Conservation (phyloP, 2,797 vertebrate species). For the Rhynchotus rufescens region DNA sequence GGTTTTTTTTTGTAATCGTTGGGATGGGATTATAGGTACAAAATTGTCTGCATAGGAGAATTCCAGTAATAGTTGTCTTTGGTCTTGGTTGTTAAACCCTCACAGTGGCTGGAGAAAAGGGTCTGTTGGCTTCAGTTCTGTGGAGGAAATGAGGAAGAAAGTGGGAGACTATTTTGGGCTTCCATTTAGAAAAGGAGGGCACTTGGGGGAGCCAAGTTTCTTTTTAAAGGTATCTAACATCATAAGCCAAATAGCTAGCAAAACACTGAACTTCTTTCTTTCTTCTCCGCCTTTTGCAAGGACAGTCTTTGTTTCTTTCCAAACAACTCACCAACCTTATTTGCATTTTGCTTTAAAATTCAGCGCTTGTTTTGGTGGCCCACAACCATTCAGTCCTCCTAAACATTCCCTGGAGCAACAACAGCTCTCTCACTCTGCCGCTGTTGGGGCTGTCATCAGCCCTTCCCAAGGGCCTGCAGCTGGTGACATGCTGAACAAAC, state of each 20-base stretch:
- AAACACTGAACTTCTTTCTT: background rate
- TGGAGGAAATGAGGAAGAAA: conserved; percentile 10
- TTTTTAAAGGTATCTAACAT: conserved; percentile 34
- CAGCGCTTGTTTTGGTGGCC: background rate
- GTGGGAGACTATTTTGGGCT: background rate
- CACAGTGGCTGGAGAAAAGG: background rate
- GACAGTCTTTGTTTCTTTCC: conserved; percentile 7
- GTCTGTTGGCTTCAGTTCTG: background rate
- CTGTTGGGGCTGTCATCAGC: background rate
- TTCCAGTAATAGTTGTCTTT: background rate
- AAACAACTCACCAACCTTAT: background rate
- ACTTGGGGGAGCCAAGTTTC: background rate
- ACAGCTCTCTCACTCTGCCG: background rate
- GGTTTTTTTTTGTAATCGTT: background rate
- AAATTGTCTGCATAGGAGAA: background rate
- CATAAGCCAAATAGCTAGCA: background rate
- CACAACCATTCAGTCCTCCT: background rate
- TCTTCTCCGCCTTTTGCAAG: background rate
- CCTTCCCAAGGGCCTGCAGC: background rate
- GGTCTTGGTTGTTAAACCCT: background rate
- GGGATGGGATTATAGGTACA: background rate
- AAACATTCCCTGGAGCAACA: conserved; percentile 21
- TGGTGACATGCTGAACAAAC: background rate
- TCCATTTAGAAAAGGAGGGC: background rate
- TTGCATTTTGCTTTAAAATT: conserved; percentile 26